These are phyloP conservation scores for Penaeus monodon DNA, from an alignment of 2,888 invertebrate genomes.

Conservation along the genomic window DNA sequence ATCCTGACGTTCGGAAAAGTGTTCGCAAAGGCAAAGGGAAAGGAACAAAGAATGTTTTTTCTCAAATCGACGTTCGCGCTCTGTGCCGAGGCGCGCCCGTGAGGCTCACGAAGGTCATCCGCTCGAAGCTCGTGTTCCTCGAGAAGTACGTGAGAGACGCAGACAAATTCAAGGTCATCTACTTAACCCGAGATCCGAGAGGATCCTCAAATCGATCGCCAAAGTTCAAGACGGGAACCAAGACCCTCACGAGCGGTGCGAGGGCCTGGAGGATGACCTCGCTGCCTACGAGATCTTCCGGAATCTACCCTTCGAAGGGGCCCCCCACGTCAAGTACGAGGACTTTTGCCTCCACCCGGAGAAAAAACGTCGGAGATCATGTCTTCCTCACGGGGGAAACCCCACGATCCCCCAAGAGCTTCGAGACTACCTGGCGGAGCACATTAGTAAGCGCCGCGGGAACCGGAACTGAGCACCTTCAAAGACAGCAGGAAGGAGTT, in stretches of 20 bases:
- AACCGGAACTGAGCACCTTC: slow-evolving; percentile 33
- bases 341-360: slow-evolving; percentile 19
- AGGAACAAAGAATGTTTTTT: background rate
- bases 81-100: slow-evolving; percentile 20
- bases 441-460: slow-evolving; percentile 7
- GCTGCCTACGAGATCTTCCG: slow-evolving; percentile 5
- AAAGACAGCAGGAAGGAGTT: slow-evolving; percentile 27
- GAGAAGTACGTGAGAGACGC: slow-evolving; percentile 2
- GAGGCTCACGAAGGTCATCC: slow-evolving; percentile 42
- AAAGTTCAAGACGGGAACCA: slow-evolving; percentile 32
- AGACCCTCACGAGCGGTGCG: slow-evolving; percentile 25
- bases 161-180: slow-evolving; percentile 45
- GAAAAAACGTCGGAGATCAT: slow-evolving; percentile 13
- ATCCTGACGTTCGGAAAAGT: background rate
- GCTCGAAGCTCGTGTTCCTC: slow-evolving; percentile 24
- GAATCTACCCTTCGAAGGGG: slow-evolving; percentile 28
- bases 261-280: slow-evolving; percentile 36
- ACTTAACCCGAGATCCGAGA: slow-evolving; percentile 51
- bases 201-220: slow-evolving; percentile 50
- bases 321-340: slow-evolving; percentile 43
- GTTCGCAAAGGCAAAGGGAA: no score
- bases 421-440: slow-evolving; percentile 13
- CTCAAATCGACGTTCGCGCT: slow-evolving; percentile 6
- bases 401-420: background rate
- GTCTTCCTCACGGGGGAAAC: slow-evolving; percentile 31